These are phyloP conservation scores for Daubentonia madagascariensis DNA, from an alignment of 2,113 vertebrate species.

Conservation along the genomic window DNA sequence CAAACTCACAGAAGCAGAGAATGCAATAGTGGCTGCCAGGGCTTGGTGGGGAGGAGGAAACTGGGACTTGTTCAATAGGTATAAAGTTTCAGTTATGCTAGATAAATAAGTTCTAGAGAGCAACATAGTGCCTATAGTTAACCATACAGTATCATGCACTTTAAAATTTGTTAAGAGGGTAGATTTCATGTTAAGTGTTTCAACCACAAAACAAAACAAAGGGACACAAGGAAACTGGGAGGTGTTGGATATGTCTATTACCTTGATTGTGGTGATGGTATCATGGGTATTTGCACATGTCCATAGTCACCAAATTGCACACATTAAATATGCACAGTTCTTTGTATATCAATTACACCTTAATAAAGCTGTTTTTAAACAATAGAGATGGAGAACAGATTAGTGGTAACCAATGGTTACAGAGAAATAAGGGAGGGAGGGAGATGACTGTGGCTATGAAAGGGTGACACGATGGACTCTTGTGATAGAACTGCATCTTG, in stretches of 20 bases:
- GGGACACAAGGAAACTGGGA: not conserved
- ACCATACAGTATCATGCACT: not conserved
- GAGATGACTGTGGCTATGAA: not conserved
- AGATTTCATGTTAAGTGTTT: not conserved
- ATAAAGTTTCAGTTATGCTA: not conserved
- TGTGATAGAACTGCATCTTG: not conserved
- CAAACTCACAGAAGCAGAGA: too few relatives aligned
- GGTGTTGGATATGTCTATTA: not conserved
- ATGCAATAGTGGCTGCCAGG: too few relatives aligned
- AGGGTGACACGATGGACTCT: too few relatives aligned
- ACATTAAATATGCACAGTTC: not conserved
- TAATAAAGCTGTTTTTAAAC: not conserved
- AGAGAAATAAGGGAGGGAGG: not conserved
- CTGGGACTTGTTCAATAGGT: too few relatives aligned
- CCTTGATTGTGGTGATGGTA: not conserved
- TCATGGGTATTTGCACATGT: not conserved
- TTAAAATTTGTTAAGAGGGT: not conserved
- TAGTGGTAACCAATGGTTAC: not conserved
- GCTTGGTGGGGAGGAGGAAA: too few relatives aligned
- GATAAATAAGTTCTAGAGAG: not conserved
- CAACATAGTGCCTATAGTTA: not conserved
- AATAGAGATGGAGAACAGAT: not conserved
- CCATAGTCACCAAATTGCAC: not conserved
- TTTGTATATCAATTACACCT: not conserved
- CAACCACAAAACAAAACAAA: not conserved